Conservation (phyloP, 2,888 invertebrate genomes). For the Macrosiphum euphorbiae region DNA sequence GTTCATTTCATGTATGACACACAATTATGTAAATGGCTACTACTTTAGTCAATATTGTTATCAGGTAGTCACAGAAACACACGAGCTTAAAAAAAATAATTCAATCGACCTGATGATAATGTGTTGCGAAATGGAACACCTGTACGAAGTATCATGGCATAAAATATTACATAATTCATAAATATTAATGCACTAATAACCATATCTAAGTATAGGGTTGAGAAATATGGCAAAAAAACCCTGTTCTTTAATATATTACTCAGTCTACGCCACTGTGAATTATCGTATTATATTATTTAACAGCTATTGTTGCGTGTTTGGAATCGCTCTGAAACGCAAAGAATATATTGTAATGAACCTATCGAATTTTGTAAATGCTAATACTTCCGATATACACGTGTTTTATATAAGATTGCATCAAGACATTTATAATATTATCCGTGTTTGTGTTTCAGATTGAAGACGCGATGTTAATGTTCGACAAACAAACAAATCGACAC, state of each 20-base stretch:
- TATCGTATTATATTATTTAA: slow-evolving; percentile 31
- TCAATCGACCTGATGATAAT: background rate
- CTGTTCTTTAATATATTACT: background rate
- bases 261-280: background rate
- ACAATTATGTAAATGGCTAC: background rate
- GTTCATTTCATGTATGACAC: background rate
- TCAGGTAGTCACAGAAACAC: background rate
- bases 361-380: slow-evolving; percentile 2
- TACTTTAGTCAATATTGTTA: background rate
- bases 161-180: background rate
- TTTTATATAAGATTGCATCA: background rate
- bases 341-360: background rate
- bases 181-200: background rate
- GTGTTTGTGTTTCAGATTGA: slow-evolving; percentile 88
- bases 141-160: background rate
- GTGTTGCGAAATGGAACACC: background rate
- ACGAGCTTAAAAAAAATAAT: background rate
- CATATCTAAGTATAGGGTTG: background rate
- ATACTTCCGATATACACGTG: background rate
- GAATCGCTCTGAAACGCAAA: background rate
- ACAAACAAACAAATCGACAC: slow-evolving; percentile 99
- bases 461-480: slow-evolving; percentile 99
- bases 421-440: background rate
- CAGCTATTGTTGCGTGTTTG: background rate
- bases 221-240: background rate